Evolutionary conservation across 2,113 vertebrate genomes (phyloP).

Genomic region (Thamnaconus septentrionalis): DNA sequence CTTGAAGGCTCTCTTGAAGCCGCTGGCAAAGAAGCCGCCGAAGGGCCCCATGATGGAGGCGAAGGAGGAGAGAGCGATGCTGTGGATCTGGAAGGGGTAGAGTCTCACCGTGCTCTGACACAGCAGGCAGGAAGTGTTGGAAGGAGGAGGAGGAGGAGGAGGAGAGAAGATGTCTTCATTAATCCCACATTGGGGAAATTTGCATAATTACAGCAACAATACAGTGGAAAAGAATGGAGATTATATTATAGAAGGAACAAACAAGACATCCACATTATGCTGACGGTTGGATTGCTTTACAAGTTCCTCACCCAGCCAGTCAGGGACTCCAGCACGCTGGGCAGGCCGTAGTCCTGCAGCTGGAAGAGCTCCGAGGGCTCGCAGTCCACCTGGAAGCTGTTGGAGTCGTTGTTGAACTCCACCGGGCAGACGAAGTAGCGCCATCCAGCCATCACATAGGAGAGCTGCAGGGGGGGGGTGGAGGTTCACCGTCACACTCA

Average conservation of each 20-base stretch:
- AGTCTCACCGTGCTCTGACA: constrained; percentile 87
- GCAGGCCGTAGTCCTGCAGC: constrained; percentile 90
- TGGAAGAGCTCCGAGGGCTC: constrained; percentile 92
- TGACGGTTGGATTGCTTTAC: too few relatives aligned
- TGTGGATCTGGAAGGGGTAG: constrained; percentile 98
- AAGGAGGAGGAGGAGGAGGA: too few relatives aligned
- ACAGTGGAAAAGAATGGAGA: too few relatives aligned
- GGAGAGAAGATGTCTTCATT: too few relatives aligned
- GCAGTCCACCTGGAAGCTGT: constrained; percentile 96
- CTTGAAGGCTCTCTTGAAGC: constrained; percentile 98
- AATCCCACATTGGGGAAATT: too few relatives aligned
- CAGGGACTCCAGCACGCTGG: constrained; percentile 82
- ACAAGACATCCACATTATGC: too few relatives aligned
- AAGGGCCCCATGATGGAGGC: constrained; percentile 96
- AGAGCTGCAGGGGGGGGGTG: constrained; percentile 76
- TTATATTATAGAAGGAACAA: too few relatives aligned
- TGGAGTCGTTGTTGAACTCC: constrained; percentile 97
- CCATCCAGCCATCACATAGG: constrained; percentile 94
- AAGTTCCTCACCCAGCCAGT: constrained; percentile 86
- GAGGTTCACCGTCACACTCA: not conserved
- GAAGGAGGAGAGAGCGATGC: constrained; percentile 92
- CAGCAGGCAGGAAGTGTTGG: not conserved
- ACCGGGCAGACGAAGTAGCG: constrained; percentile 96
- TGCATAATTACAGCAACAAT: too few relatives aligned
- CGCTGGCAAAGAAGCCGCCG: constrained; percentile 96